Evolutionary conservation across 2,888 invertebrate species (phyloP).

Genomic region (Ennomos erosarius): DNA sequence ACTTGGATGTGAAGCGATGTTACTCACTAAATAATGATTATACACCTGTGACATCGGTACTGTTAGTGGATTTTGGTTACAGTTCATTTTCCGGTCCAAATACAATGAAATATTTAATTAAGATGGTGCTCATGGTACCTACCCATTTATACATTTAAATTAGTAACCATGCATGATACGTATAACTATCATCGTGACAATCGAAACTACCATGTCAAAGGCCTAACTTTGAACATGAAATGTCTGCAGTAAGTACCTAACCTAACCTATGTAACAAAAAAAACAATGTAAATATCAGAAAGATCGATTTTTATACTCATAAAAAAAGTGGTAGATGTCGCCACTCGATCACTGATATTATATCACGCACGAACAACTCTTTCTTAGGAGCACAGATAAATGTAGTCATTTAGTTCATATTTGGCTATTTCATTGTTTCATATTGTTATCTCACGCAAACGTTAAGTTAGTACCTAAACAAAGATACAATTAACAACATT

Average conservation of each 20-base stretch:
- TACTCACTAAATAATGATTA: conserved; percentile 5
- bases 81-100: conserved; percentile 6
- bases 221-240: conserved; percentile 21
- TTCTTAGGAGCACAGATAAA: conserved; percentile 37
- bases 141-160: too few species aligned
- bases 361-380: conserved; percentile 28
- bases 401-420: conserved; percentile 44
- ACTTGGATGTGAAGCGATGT: conserved; percentile 14
- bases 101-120: neutral
- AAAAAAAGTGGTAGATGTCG: conserved; percentile 5
- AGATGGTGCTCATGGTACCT: too few species aligned
- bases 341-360: conserved; percentile 20
- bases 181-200: too few species aligned
- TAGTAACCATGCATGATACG: too few species aligned
- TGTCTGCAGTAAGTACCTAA: conserved; percentile 6
- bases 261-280: neutral
- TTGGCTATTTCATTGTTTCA: conserved; percentile 45
- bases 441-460: conserved; percentile 34
- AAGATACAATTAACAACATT: conserved; percentile 48
- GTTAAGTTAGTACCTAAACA: conserved; percentile 39
- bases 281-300: conserved; percentile 19
- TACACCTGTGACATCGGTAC: conserved; percentile 12
- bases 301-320: conserved; percentile 22
- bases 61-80: conserved; percentile 7
- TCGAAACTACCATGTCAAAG: conserved; percentile 35